These are phyloP conservation scores for Tipula confusa DNA, from an alignment of 2,888 invertebrate genomes.

Conservation along the genomic window DNA sequence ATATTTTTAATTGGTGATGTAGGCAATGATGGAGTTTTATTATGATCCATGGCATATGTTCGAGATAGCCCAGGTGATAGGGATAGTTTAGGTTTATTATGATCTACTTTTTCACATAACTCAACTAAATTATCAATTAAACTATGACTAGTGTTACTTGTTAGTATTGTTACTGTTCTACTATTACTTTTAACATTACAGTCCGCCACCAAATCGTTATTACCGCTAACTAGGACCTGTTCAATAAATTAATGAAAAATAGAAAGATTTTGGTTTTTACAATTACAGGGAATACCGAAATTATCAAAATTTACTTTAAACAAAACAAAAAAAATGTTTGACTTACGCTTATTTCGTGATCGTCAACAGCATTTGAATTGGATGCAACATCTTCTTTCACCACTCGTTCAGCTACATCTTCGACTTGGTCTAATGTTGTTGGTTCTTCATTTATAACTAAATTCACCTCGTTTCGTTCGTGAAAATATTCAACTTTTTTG, in stretches of 20 bases:
- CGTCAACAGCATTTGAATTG: background rate
- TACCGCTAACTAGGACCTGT: slow-evolving; percentile 27
- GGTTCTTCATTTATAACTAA: background rate
- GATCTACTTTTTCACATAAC: slow-evolving; percentile 26
- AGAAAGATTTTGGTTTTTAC: background rate
- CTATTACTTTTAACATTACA: slow-evolving; percentile 21
- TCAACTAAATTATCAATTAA: background rate
- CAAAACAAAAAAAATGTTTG: background rate
- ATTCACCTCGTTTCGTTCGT: background rate
- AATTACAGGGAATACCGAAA: background rate
- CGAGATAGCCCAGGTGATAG: background rate
- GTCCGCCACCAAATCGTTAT: slow-evolving; percentile 25
- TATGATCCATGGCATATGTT: background rate
- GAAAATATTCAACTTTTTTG: background rate
- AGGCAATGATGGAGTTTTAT: background rate
- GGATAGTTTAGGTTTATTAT: background rate
- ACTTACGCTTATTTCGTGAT: slow-evolving; percentile 37
- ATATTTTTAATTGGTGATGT: background rate
- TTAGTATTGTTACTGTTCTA: slow-evolving; percentile 21
- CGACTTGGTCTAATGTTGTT: too few relatives aligned
- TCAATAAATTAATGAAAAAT: slow-evolving; percentile 14
- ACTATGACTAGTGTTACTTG: slow-evolving; percentile 5
- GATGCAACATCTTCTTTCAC: background rate
- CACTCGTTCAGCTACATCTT: too few relatives aligned
- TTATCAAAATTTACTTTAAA: background rate